Percentiles rank a stretch among this genome's conserved stretches.
These are phyloP conservation scores for Tetraodon nigroviridis DNA, from an alignment of 2,113 vertebrate genomes.

Conservation along the genomic window DNA sequence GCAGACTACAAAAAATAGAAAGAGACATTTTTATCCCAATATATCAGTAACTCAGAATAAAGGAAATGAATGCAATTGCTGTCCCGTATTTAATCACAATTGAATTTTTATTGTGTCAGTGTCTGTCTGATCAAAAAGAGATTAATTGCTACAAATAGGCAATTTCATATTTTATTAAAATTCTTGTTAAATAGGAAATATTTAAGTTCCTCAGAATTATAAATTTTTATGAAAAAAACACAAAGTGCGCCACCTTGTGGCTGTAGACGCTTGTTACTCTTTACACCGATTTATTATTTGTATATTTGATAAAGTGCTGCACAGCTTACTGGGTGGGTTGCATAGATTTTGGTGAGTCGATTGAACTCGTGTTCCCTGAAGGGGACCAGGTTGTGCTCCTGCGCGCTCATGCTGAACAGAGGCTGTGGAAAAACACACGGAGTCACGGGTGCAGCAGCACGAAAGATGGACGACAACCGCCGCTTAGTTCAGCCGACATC, in stretches of 20 bases:
- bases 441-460: constrained; percentile 17
- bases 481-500: no score
- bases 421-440: constrained; percentile 57
- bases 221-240: no score
- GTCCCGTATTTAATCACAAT: neutral
- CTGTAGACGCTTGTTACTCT: neutral
- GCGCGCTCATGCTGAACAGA: constrained; percentile 74
- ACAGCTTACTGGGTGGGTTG: constrained; percentile 62
- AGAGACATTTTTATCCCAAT: neutral
- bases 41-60: neutral
- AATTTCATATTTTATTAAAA: no score
- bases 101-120: no score
- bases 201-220: no score
- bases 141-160: no score
- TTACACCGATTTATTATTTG: neutral
- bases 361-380: constrained; percentile 61
- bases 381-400: constrained; percentile 74
- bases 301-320: constrained; percentile 1
- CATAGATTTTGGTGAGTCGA: constrained; percentile 60
- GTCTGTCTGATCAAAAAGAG: no score
- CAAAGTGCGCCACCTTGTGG: no score
- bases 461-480: neutral
- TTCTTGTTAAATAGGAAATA: no score
- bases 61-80: neutral
- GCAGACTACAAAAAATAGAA: constrained; percentile 39